Evolutionary conservation across 2,113 vertebrate species (phyloP).

Genomic region (Gymnarchus niloticus): DNA sequence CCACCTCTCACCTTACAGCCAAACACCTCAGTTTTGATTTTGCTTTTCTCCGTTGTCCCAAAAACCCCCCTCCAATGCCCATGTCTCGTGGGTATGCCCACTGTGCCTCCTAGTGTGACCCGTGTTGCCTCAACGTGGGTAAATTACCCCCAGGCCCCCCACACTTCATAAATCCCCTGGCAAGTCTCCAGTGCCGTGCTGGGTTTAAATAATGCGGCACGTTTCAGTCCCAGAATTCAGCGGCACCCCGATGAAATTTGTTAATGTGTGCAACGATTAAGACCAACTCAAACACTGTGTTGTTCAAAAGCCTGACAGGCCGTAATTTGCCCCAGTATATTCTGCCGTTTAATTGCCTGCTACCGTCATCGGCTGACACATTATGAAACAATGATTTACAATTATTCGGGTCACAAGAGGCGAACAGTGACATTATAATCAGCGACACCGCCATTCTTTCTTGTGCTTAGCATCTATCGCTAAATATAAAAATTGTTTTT

Average conservation of each 20-base stretch:
- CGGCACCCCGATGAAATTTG: constrained; percentile 89
- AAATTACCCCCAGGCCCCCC: constrained; percentile 82
- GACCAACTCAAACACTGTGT: constrained; percentile 99
- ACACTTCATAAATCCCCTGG: constrained; percentile 80
- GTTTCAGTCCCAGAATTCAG: constrained; percentile 79
- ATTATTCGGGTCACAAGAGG: constrained; percentile 98
- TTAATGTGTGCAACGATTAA: constrained; percentile 99
- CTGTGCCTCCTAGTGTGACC: background rate
- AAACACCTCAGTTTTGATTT: background rate
- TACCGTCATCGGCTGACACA: constrained; percentile 95
- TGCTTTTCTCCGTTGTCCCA: background rate
- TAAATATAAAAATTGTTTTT: constrained; percentile 84
- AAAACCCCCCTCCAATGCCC: background rate
- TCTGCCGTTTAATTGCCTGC: constrained; percentile 98
- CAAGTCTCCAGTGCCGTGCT: constrained; percentile 78
- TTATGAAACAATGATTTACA: constrained; percentile 99
- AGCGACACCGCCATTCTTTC: constrained; percentile 93
- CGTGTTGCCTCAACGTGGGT: constrained; percentile 79
- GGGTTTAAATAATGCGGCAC: constrained; percentile 82
- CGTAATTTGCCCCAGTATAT: constrained; percentile 99
- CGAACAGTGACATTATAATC: constrained; percentile 99
- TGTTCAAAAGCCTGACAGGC: constrained; percentile 97
- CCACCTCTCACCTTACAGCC: background rate
- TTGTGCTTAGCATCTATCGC: constrained; percentile 92
- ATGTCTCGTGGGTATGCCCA: background rate